Evolutionary conservation across 2,113 vertebrate species (phyloP), one percentile per base, ranked within the genome.

Genomic region (Centropus unirufus): DNA sequence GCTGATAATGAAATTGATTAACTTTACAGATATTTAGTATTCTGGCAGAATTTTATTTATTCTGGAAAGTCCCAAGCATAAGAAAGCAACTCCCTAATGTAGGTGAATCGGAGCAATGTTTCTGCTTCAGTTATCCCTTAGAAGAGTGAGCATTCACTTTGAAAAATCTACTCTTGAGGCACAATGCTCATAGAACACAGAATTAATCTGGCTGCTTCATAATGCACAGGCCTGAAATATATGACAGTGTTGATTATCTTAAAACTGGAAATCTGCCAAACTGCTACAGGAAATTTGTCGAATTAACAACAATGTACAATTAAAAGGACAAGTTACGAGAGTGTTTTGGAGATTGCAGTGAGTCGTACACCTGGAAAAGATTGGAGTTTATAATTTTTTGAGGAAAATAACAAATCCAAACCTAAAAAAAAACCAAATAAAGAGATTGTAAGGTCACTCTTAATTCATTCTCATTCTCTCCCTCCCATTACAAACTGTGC

Each of bases 61-160:
- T 88, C n/a, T 49, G 16, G 19, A 61, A 83, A 42, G 26, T 54
- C 36, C 90, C 24, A 34, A 54, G 29, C 16, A 20, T 83, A 79
- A 39, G 46, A 54, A 88, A 74, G 9, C 16, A 69, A 77, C 36
- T 69, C 14, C 7, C 58, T 77, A 59, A 51, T 0, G 7, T 4
- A 93, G 70, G 58, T 83, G 63, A 83, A 83, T 80, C 46, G 47
- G n/a, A 93, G 32, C 49, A 46, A 51, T 59, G 15, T 80, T 88
- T 93, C 83, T 95, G 46, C 68, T 96, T 96, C 82, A 76, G 24
- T 77, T 92, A 29, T 20, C 16, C 14, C 42, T 62, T 80, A 63
- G 93, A 94, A 66, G 32, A 88, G 54, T 42, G 52, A 80, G 30
- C 55, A 74, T 69, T 93, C 72, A 51, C n/a, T 79, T 91, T 1